Evolutionary conservation across 2,888 invertebrate genomes (phyloP).

Genomic region (Leptinotarsa haldemani): DNA sequence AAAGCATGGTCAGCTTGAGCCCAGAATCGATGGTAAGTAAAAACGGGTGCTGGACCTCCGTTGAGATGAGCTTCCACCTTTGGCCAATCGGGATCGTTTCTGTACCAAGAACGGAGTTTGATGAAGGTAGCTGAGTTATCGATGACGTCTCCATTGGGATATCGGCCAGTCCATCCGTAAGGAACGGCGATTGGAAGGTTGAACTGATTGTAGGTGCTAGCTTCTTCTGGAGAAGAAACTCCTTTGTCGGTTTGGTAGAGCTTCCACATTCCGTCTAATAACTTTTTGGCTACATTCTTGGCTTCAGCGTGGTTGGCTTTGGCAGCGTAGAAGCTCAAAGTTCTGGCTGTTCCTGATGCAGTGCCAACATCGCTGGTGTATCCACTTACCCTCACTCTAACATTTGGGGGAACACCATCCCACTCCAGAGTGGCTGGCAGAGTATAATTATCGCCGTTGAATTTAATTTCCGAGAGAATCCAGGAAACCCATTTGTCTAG

Average conservation of each 20-base stretch:
- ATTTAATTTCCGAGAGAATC: slow-evolving; percentile 43
- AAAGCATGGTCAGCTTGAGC: slow-evolving; percentile 50
- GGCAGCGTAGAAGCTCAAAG: slow-evolving; percentile 51
- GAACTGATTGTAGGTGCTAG: slow-evolving; percentile 47
- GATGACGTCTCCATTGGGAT: slow-evolving; percentile 50
- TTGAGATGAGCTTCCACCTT: slow-evolving; percentile 44
- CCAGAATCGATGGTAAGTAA: slow-evolving; percentile 52
- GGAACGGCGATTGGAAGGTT: slow-evolving; percentile 50
- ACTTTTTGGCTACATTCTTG: slow-evolving; percentile 45
- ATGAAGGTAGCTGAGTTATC: slow-evolving; percentile 50
- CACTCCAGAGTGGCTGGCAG: slow-evolving; percentile 48
- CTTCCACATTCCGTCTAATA: slow-evolving; percentile 48
- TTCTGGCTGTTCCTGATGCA: slow-evolving; percentile 49
- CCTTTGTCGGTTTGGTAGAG: slow-evolving; percentile 44
- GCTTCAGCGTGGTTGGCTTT: slow-evolving; percentile 46
- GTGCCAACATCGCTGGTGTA: slow-evolving; percentile 50
- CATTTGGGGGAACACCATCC: slow-evolving; percentile 49
- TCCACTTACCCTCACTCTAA: slow-evolving; percentile 44
- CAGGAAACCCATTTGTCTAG: slow-evolving; percentile 51
- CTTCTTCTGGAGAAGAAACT: slow-evolving; percentile 45
- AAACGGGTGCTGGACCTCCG: slow-evolving; percentile 46
- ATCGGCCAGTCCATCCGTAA: slow-evolving; percentile 48
- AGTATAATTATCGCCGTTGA: slow-evolving; percentile 42
- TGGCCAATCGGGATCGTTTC: slow-evolving; percentile 47
- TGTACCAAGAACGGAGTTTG: slow-evolving; percentile 47